Percentiles rank a stretch among this genome's conserved stretches.
phyloP scores from a whole-genome alignment of 2,113 vertebrate species.

The Parotia lawesii region DNA sequence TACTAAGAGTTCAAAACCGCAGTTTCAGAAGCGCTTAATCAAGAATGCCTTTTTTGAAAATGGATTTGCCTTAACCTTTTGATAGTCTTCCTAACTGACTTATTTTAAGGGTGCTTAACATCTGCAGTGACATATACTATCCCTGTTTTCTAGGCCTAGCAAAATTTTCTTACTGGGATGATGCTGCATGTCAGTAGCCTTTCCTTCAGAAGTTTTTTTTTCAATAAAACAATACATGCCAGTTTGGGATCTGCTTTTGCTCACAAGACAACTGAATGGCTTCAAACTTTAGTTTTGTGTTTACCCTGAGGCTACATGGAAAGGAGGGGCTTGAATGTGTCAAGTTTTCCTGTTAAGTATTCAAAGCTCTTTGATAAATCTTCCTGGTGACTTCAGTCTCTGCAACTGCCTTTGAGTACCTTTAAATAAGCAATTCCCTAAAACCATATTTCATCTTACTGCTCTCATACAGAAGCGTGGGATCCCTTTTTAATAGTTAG shows the following conservation, averaged over 20 bases:
- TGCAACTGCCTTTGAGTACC: background rate
- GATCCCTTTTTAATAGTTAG: background rate
- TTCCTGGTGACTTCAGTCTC: background rate
- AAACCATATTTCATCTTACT: background rate
- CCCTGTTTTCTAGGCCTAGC: background rate
- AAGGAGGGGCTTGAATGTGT: background rate
- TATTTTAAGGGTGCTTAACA: background rate
- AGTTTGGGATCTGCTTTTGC: background rate
- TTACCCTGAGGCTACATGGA: background rate
- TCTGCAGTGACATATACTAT: background rate
- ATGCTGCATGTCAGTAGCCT: background rate
- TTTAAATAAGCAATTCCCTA: background rate
- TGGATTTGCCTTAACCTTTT: constrained; percentile 40
- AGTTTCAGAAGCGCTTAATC: constrained; percentile 42
- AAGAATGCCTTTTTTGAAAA: constrained; percentile 29
- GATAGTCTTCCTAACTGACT: background rate
- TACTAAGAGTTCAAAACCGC: constrained; percentile 36
- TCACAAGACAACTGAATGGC: background rate
- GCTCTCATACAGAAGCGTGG: background rate
- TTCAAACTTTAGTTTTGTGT: background rate
- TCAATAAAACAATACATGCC: constrained; percentile 9
- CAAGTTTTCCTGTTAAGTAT: background rate
- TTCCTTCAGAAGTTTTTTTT: background rate
- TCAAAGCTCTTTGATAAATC: background rate
- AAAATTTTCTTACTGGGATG: background rate